A percentile compares a stretch with the other conserved stretches of the same genome.
These are phyloP conservation scores for Sebastes taczanowskii DNA, from an alignment of 2,797 vertebrate genomes.

Conservation along the genomic window DNA sequence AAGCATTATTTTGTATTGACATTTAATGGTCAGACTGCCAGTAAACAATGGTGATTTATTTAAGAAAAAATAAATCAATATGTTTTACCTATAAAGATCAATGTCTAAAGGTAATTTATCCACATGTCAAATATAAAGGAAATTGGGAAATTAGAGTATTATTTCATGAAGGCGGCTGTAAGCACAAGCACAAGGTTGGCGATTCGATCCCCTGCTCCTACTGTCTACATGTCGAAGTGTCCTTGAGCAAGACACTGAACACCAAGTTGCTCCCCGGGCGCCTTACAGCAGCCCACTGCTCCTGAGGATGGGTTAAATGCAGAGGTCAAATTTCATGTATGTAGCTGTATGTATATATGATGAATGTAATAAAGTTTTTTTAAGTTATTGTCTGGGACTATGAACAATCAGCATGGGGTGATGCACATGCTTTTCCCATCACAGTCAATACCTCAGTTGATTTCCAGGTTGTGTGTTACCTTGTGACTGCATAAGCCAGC, in stretches of 20 bases:
- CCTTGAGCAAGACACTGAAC: too few species aligned
- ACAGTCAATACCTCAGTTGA: not conserved
- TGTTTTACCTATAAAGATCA: not conserved
- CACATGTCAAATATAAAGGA: not conserved
- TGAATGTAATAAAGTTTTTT: too few species aligned
- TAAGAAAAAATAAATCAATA: not conserved
- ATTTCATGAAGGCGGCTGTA: too few species aligned
- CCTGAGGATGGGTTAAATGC: too few species aligned
- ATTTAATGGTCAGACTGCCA: not conserved
- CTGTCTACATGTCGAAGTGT: too few species aligned
- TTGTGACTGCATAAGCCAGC: conserved; percentile 48
- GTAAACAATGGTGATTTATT: not conserved
- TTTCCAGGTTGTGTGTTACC: conserved; percentile 36
- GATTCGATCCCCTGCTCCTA: too few species aligned
- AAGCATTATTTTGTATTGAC: not conserved
- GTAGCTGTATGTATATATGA: too few species aligned
- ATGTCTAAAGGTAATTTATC: not conserved
- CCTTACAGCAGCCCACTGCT: too few species aligned
- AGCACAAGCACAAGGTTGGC: too few species aligned
- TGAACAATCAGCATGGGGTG: not conserved
- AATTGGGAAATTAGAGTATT: not conserved
- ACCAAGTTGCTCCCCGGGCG: too few species aligned
- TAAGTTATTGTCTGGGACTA: not conserved
- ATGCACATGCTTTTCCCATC: not conserved
- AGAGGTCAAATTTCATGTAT: too few species aligned